Evolutionary conservation across 2,888 invertebrate species (phyloP).

Genomic region (Bhutanitis thaidina): DNA sequence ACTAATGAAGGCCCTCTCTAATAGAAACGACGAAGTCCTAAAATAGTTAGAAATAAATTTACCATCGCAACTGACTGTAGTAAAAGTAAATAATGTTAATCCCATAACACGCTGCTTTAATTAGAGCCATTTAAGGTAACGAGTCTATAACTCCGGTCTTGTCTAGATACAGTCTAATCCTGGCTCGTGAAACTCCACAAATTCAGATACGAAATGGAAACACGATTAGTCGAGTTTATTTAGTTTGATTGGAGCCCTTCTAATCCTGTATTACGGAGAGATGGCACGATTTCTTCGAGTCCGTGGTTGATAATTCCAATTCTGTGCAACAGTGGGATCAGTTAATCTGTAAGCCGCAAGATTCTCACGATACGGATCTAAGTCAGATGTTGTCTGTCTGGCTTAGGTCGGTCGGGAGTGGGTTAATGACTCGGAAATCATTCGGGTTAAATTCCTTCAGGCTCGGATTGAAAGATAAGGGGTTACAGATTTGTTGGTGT

Average conservation of each 20-base stretch:
- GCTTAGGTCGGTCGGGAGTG: conserved; percentile 69
- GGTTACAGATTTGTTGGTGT: conserved; percentile 73
- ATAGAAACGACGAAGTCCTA: too few species aligned
- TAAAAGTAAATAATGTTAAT: conserved; percentile 16
- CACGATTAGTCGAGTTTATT: conserved; percentile 74
- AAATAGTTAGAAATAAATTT: not conserved
- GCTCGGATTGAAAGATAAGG: conserved; percentile 75
- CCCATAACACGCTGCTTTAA: conserved; percentile 36
- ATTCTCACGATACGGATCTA: conserved; percentile 73
- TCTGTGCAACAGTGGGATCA: conserved; percentile 57
- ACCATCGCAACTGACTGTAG: not conserved
- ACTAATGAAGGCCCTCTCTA: too few species aligned
- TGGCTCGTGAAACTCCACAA: conserved; percentile 60
- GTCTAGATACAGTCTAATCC: conserved; percentile 64
- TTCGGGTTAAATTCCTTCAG: conserved; percentile 72
- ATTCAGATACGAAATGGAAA: conserved; percentile 70
- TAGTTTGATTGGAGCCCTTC: conserved; percentile 73
- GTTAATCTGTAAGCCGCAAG: conserved; percentile 70
- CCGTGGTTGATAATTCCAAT: conserved; percentile 72
- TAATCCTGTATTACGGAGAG: conserved; percentile 71
- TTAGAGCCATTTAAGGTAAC: conserved; percentile 64
- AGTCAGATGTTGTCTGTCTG: conserved; percentile 78
- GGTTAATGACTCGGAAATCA: conserved; percentile 79
- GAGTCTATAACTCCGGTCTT: conserved; percentile 66
- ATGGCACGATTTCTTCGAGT: conserved; percentile 76